Conservation (phyloP, 1,140 invertebrate genomes). For the Tetramorium simillimum region DNA sequence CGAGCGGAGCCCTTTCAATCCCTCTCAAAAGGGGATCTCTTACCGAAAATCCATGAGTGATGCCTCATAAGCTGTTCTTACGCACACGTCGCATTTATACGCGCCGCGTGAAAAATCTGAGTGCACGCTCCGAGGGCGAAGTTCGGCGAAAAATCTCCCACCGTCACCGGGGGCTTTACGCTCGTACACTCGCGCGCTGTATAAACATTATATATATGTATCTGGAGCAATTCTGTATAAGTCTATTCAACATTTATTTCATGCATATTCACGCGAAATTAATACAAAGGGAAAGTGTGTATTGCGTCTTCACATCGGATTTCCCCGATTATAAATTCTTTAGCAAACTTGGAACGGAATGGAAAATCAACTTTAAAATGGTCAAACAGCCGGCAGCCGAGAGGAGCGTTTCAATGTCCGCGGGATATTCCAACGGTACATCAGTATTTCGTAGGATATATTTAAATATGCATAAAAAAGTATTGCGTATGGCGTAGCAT, state of each 20-base stretch:
- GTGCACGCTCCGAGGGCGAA: neutral
- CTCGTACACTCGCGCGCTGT: neutral
- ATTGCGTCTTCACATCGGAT: constrained; percentile 8
- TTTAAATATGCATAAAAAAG: constrained; percentile 44
- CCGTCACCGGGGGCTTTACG: neutral
- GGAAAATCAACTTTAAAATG: constrained; percentile 12
- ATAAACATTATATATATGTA: neutral
- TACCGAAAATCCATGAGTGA: constrained; percentile 64
- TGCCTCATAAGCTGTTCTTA: constrained; percentile 42
- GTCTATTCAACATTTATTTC: neutral
- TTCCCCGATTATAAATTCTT: constrained; percentile 11
- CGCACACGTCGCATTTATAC: constrained; percentile 44
- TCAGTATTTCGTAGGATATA: constrained; percentile 30
- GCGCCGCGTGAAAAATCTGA: constrained; percentile 16
- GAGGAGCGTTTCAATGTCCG: constrained; percentile 8
- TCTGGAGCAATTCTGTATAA: constrained; percentile 6
- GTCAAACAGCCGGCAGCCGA: neutral
- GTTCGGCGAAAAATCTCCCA: neutral
- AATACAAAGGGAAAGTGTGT: neutral
- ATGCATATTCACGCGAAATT: constrained; percentile 3
- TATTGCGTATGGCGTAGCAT: neutral
- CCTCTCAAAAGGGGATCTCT: constrained; percentile 54
- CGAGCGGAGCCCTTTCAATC: constrained; percentile 61
- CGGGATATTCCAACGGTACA: neutral
- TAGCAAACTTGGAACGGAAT: constrained; percentile 14